A percentile compares a stretch with the other conserved stretches of the same genome.
These are phyloP conservation scores for Gandaritis pyraliata DNA, from an alignment of 2,888 invertebrate genomes.

Conservation along the genomic window DNA sequence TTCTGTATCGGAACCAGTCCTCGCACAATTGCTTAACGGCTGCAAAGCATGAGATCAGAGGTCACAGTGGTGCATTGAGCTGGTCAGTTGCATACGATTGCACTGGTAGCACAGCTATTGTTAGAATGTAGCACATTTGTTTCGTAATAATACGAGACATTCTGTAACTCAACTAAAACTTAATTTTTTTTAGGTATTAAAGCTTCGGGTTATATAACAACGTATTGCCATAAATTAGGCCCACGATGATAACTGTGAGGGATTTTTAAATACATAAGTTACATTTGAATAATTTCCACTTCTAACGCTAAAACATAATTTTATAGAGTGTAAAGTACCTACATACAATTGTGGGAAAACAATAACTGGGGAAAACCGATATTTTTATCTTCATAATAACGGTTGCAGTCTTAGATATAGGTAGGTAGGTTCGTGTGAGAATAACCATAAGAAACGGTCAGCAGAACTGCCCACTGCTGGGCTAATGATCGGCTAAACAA, in stretches of 20 bases:
- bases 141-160: conserved; percentile 27
- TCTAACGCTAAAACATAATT: no score
- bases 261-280: no score
- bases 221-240: no score
- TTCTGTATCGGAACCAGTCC: conserved; percentile 61
- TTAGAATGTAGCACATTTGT: conserved; percentile 40
- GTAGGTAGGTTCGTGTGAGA: no score
- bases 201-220: no score
- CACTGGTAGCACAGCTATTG: conserved; percentile 47
- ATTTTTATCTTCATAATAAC: conserved; percentile 49
- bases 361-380: neutral
- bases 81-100: conserved; percentile 47
- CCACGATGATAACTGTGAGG: no score
- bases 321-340: no score
- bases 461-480: conserved; percentile 76
- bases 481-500: conserved; percentile 79
- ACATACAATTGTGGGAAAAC: neutral
- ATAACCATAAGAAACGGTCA: conserved; percentile 67
- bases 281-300: no score
- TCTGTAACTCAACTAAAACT: neutral
- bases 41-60: conserved; percentile 63
- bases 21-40: conserved; percentile 65
- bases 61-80: conserved; percentile 53
- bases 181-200: no score
- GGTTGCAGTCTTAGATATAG: conserved; percentile 54